phyloP scores from a whole-genome alignment of 1,140 invertebrate genomes.

The honey bee (Apis mellifera) region DNA sequence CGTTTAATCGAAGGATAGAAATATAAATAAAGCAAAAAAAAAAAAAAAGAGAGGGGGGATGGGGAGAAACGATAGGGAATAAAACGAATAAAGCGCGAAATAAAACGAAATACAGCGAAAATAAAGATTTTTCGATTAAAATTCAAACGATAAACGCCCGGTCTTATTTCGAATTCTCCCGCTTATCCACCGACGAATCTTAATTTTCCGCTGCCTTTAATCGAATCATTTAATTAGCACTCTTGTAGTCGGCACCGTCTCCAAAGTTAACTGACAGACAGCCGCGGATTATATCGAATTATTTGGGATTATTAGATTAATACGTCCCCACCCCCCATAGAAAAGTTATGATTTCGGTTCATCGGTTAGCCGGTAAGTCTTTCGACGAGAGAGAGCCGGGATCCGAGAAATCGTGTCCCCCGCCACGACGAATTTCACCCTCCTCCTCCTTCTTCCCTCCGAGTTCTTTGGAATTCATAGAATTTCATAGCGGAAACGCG shows the following conservation, averaged over 20 bases:
- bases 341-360: constrained; percentile 69
- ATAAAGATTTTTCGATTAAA: constrained; percentile 66
- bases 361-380: constrained; percentile 19
- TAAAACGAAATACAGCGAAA: constrained; percentile 26
- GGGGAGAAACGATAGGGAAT: not conserved
- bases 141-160: constrained; percentile 66
- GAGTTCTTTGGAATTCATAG: constrained; percentile 42
- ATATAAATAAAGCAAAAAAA: not conserved
- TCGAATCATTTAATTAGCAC: constrained; percentile 78
- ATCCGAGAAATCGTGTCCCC: constrained; percentile 30
- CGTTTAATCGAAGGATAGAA: constrained; percentile 14
- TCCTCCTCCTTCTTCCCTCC: too few relatives aligned
- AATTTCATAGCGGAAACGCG: constrained; percentile 36
- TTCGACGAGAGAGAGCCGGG: constrained; percentile 19
- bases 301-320: constrained; percentile 75
- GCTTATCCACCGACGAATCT: constrained; percentile 70
- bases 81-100: not conserved
- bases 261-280: constrained; percentile 74
- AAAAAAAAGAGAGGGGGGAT: not conserved
- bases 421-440: constrained; percentile 3
- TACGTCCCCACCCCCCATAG: constrained; percentile 6
- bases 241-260: constrained; percentile 70
- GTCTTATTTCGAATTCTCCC: constrained; percentile 70
- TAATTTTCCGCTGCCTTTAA: constrained; percentile 74
- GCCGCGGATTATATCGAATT: constrained; percentile 74